Evolutionary conservation across 1,140 invertebrate genomes (phyloP), one percentile per base, ranked within the genome.

Genomic region (Caenorhabditis brenneri): DNA sequence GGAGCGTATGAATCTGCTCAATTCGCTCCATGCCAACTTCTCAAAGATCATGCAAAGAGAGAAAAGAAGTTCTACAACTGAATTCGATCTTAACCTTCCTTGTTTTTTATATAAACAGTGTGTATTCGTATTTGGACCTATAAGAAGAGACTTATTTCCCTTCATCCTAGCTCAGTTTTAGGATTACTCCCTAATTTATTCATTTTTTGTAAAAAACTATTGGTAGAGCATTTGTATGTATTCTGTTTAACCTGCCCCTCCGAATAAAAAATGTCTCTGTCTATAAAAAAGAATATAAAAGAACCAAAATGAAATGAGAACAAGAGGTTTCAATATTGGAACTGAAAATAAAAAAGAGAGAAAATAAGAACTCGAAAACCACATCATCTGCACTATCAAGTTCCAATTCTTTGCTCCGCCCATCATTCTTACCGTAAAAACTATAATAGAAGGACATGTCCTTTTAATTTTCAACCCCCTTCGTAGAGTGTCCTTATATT

Each of bases 11-110:
- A 96, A 49, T 92, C 93, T 16, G 89, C 90, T 36, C 93, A 94
- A 19, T 99, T 98, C 92, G 94, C 94, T 89, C 97, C 97, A 6
- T 96, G 96, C 82, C 95, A 98, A 90, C 93, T 96, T 36, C 93
- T 99, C 12, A 89, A 95, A 1, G 96, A 99, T 89, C 96, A 98
- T 94, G 96, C 97, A 31, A 95, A 95, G 87, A 89, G 93, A 6
- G 93, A 92, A 88, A 96, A 96, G 92, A 97, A 91, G 58, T 90
- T 90, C 81, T 90, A 90, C 82, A 86, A 86, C 39, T 84, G 39
- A 80, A 36, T n/a, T n/a, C n/a, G 24, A 42, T 60, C 33, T 39
- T 74, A 69, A 27, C 24, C 27, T 60, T 78, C 24, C 12, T 29
- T 42, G 65, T 74, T 46, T 42, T 31, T 15, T 22, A 10, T 78